Conservation (phyloP, 2,113 vertebrate genomes). For the Peromyscus leucopus region DNA sequence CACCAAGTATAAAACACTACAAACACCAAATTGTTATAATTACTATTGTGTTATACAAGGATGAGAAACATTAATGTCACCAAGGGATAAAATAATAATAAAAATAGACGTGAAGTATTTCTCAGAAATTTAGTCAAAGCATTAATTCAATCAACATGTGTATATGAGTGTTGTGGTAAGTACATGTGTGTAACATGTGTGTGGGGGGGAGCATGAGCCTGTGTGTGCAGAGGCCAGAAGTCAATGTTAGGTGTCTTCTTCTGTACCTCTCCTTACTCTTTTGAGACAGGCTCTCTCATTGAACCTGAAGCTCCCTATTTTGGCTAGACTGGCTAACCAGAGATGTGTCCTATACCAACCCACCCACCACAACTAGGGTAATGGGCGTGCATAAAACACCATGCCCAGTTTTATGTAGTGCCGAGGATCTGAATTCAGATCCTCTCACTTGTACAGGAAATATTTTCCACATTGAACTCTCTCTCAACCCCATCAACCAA, state of each 20-base stretch:
- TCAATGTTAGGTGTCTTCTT: not conserved
- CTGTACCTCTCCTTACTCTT: not conserved
- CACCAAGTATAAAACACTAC: slow-evolving; percentile 56
- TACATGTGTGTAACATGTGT: not conserved
- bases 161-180: not conserved
- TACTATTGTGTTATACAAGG: not conserved
- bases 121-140: slow-evolving; percentile 31
- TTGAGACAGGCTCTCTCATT: not conserved
- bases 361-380: not conserved
- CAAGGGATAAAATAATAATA: slow-evolving; percentile 19
- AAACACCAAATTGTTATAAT: not conserved
- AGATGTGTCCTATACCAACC: not conserved
- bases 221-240: not conserved
- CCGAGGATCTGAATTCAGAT: not conserved
- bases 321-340: not conserved
- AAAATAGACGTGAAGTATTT: slow-evolving; percentile 36
- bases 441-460: not conserved
- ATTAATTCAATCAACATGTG: not conserved
- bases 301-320: not conserved
- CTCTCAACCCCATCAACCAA: not conserved
- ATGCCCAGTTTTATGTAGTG: not conserved
- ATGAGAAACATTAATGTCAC: slow-evolving; percentile 34
- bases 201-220: not conserved
- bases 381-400: not conserved
- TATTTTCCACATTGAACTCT: not conserved